These are phyloP conservation scores for Cydia amplana DNA, from an alignment of 1,140 invertebrate species.

Conservation along the genomic window DNA sequence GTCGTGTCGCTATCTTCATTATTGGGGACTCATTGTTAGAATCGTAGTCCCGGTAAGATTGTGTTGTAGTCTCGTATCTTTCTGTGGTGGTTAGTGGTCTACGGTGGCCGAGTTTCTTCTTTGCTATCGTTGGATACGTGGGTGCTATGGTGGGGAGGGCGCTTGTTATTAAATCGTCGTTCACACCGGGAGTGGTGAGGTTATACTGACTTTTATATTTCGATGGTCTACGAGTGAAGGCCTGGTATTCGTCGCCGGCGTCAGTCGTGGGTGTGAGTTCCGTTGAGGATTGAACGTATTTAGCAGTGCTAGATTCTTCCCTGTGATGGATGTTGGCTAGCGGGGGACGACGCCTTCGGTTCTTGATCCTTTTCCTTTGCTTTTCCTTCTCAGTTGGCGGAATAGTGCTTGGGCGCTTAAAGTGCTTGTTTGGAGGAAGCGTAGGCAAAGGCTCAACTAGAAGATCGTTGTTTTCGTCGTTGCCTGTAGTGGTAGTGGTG, in stretches of 20 bases:
- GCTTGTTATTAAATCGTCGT: slow-evolving; percentile 74
- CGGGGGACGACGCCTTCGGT: slow-evolving; percentile 69
- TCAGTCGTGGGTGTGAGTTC: slow-evolving; percentile 53
- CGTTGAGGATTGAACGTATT: slow-evolving; percentile 45
- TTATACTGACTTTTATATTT: slow-evolving; percentile 53
- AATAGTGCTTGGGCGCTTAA: slow-evolving; percentile 64
- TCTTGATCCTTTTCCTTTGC: slow-evolving; percentile 71
- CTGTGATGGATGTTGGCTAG: slow-evolving; percentile 52
- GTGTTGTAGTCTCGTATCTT: slow-evolving; percentile 64
- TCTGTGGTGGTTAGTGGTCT: slow-evolving; percentile 56
- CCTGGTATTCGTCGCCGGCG: slow-evolving; percentile 60
- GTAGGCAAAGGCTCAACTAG: slow-evolving; percentile 66
- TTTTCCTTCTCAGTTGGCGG: slow-evolving; percentile 63
- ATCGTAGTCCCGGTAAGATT: slow-evolving; percentile 49
- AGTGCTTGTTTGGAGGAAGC: slow-evolving; percentile 72
- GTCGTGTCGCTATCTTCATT: slow-evolving; percentile 75
- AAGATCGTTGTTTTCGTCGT: slow-evolving; percentile 52
- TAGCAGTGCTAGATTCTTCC: slow-evolving; percentile 56
- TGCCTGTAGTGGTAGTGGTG: slow-evolving; percentile 37
- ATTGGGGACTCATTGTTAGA: slow-evolving; percentile 71
- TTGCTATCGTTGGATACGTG: slow-evolving; percentile 66
- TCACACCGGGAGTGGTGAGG: slow-evolving; percentile 67
- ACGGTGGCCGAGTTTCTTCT: slow-evolving; percentile 68
- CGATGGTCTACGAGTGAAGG: slow-evolving; percentile 63
- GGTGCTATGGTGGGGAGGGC: slow-evolving; percentile 72